Evolutionary conservation across 2,797 vertebrate genomes (phyloP), one percentile per base, ranked within the genome.

Genomic region (Uromys caudimaculatus): DNA sequence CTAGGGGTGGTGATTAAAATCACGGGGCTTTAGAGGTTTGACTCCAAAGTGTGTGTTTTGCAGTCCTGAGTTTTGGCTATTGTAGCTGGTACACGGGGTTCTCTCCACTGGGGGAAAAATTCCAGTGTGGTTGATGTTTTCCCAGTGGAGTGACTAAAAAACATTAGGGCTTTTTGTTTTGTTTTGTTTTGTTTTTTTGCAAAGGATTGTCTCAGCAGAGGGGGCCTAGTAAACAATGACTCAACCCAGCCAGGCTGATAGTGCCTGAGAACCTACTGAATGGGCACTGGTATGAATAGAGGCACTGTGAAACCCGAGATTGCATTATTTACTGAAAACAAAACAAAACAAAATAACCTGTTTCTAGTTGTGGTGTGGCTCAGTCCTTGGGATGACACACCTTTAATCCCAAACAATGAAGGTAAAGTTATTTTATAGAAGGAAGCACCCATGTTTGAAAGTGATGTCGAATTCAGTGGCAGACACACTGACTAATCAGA

Each of bases 81-180:
- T 4, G 50, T 10, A 32, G 69, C 60, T 29, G 84, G 90, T 60
- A 52, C 52, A 32, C 4, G n/a, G 44, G 50, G 38, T 29, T 84
- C 81, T 76, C 94, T 87, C 89, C 47, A 87, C 62, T 1, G 84
- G 69, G 93, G 24, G 35, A 62, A 91, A 67, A 50, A 83, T 95
- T 94, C 90, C 89, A 96, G 85, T 29, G 52, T 50, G 75, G 92
- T 9, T 56, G 79, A 79, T 38, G 77, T 69, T 95, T 38, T 89
- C 60, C 69, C 89, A n/a, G 0, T 6, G n/a, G n/a, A 84, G 60
- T 47, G 79, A 89, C 50, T 73, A 47, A 71, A 95, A 88, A 89
- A 78, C 13, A 21, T 41, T 64, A 41, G 78, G 8, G 88, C 52
- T 50, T 56, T 58, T 83, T 69, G 8, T 12, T 84, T 32, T n/a